Evolutionary conservation across 2,797 vertebrate genomes (phyloP).

Genomic region (Tiaroga cobitis): DNA sequence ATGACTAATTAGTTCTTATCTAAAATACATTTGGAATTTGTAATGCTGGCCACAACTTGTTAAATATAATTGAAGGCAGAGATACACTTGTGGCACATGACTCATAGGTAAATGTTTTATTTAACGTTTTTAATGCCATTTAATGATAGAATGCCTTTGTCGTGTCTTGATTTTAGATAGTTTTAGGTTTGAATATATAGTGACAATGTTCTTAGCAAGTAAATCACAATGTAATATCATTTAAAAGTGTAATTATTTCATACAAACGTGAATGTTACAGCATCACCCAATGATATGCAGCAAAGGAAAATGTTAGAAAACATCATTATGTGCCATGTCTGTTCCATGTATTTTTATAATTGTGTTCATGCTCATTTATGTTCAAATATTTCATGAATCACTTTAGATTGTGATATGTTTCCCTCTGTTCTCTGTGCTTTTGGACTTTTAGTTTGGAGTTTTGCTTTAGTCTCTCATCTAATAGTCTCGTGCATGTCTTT

Average conservation of each 20-base stretch:
- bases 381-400: neutral
- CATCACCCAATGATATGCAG: neutral
- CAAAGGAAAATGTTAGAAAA: neutral
- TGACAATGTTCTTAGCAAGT: neutral
- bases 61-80: conserved; percentile 1
- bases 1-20: neutral
- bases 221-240: neutral
- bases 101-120: neutral
- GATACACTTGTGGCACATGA: neutral
- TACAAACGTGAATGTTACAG: neutral
- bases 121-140: neutral
- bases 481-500: neutral
- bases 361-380: neutral
- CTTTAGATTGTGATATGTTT: neutral
- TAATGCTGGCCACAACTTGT: neutral
- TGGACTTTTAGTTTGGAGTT: neutral
- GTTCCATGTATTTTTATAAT: neutral
- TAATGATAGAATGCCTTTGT: neutral
- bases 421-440: neutral
- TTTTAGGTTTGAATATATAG: neutral
- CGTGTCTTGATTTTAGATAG: neutral
- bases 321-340: neutral
- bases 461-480: neutral
- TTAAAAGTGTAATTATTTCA: neutral
- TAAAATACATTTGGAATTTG: neutral